A percentile compares a stretch with the other conserved stretches of the same genome.
Conservation (phyloP, 2,888 invertebrate species). For the Hirtodrosophila histrioides region DNA sequence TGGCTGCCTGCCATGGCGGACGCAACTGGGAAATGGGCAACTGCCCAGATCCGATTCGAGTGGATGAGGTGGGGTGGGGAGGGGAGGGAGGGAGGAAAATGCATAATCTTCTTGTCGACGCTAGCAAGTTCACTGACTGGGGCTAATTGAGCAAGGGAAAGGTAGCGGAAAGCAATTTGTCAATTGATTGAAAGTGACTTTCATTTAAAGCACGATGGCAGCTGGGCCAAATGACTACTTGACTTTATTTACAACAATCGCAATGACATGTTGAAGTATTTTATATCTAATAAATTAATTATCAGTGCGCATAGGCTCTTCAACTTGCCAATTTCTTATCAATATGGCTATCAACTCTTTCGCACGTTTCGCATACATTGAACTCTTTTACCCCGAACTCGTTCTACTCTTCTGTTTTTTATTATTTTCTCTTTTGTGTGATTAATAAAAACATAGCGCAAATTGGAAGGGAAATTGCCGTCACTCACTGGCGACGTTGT, state of each 20-base stretch:
- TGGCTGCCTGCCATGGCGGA: conserved; percentile 12
- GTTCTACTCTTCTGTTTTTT: conserved; percentile 10
- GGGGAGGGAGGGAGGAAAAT: conserved; percentile 30
- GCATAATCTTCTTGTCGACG: conserved; percentile 62
- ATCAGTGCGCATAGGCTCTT: too few species aligned
- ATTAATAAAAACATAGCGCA: conserved; percentile 72
- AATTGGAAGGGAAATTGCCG: conserved; percentile 76
- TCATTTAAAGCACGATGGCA: conserved; percentile 53
- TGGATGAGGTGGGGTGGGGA: too few species aligned
- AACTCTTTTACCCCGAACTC: conserved; percentile 34
- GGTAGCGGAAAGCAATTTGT: conserved; percentile 77
- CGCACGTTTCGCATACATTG: conserved; percentile 25
- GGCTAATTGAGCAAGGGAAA: conserved; percentile 71
- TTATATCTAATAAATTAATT: not conserved
- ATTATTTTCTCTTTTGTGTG: conserved; percentile 43
- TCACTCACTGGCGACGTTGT: conserved; percentile 58
- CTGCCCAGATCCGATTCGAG: conserved; percentile 4
- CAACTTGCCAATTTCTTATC: conserved; percentile 6
- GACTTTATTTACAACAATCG: too few species aligned
- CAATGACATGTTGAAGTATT: too few species aligned
- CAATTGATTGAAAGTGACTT: conserved; percentile 74
- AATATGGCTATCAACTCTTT: conserved; percentile 10
- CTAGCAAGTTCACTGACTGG: conserved; percentile 64
- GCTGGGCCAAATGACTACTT: conserved; percentile 3
- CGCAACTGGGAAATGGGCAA: not conserved